Percentiles rank a stretch among this genome's conserved stretches.
phyloP scores from a whole-genome alignment of 1,140 invertebrate genomes.

The Musca domestica region DNA sequence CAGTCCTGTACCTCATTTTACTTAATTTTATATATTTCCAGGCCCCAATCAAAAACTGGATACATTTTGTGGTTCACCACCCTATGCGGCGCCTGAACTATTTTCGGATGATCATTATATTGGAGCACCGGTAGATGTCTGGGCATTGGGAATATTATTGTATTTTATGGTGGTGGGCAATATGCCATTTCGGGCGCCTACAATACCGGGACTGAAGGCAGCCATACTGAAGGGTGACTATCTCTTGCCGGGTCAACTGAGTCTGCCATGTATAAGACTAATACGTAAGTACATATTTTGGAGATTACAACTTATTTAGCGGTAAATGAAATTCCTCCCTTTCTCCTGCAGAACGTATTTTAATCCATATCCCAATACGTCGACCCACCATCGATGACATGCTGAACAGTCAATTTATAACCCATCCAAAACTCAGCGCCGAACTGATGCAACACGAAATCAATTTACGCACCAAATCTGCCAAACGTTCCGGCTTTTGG shows the following conservation, averaged over 20 bases:
- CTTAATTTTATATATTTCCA: conserved; percentile 30
- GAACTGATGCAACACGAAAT: conserved; percentile 50
- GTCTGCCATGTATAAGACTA: conserved; percentile 55
- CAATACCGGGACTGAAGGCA: conserved; percentile 65
- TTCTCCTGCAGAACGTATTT: conserved; percentile 52
- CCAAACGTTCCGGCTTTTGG: conserved; percentile 51
- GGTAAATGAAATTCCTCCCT: too few species aligned
- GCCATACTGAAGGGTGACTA: conserved; percentile 69
- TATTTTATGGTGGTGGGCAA: conserved; percentile 78
- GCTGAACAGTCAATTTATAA: conserved; percentile 53
- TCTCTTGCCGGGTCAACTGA: conserved; percentile 56
- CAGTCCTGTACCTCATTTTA: too few species aligned
- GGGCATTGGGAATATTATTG: conserved; percentile 79
- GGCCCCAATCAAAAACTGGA: conserved; percentile 65
- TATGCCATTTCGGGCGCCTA: conserved; percentile 73
- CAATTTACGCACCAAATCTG: conserved; percentile 45
- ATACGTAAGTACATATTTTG: conserved; percentile 46
- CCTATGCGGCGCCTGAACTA: conserved; percentile 86
- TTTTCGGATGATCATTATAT: conserved; percentile 75
- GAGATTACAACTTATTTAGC: not conserved
- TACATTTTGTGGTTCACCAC: conserved; percentile 87
- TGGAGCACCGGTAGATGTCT: conserved; percentile 74
- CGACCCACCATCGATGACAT: conserved; percentile 54
- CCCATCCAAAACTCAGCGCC: conserved; percentile 46
- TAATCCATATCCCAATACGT: conserved; percentile 53